Conservation (phyloP, 2,113 vertebrate genomes). For the Platichthys flesus region DNA sequence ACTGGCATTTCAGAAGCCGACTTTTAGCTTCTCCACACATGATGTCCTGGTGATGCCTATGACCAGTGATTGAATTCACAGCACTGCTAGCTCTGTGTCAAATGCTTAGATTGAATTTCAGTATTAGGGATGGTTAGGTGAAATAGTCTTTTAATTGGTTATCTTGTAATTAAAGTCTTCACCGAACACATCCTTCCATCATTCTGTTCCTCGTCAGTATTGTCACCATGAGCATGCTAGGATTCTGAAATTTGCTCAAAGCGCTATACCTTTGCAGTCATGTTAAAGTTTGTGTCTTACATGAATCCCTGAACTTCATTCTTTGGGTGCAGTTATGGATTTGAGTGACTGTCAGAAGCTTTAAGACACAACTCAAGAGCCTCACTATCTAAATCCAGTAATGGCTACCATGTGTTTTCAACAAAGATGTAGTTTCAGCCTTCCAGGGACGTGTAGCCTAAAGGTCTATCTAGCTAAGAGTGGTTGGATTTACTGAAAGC, state of each 20-base stretch:
- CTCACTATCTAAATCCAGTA: conserved; percentile 10
- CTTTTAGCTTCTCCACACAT: too few relatives aligned
- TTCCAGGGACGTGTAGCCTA: conserved; percentile 10
- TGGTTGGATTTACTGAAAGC: conserved; percentile 40
- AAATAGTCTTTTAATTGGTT: neutral
- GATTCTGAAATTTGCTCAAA: too few relatives aligned
- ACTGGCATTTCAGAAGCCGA: too few relatives aligned
- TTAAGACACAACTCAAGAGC: conserved; percentile 8
- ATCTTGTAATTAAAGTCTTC: conserved; percentile 27
- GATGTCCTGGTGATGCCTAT: too few relatives aligned
- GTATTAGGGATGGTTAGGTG: too few relatives aligned
- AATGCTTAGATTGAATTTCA: too few relatives aligned
- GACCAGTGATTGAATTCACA: too few relatives aligned
- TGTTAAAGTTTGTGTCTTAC: conserved; percentile 1
- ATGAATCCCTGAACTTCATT: conserved; percentile 12
- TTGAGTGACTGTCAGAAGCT: conserved; percentile 4
- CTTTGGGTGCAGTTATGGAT: conserved; percentile 11
- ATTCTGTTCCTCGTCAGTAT: neutral
- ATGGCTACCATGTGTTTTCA: conserved; percentile 24
- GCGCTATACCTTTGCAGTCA: neutral
- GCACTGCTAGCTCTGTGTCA: too few relatives aligned
- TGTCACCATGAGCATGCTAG: neutral
- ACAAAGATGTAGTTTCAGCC: conserved; percentile 23
- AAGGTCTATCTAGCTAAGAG: conserved; percentile 28
- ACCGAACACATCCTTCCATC: conserved; percentile 7